A percentile compares a stretch with the other conserved stretches of the same genome.
Conservation (phyloP, 1,140 invertebrate species). For the Aricia agestis region DNA sequence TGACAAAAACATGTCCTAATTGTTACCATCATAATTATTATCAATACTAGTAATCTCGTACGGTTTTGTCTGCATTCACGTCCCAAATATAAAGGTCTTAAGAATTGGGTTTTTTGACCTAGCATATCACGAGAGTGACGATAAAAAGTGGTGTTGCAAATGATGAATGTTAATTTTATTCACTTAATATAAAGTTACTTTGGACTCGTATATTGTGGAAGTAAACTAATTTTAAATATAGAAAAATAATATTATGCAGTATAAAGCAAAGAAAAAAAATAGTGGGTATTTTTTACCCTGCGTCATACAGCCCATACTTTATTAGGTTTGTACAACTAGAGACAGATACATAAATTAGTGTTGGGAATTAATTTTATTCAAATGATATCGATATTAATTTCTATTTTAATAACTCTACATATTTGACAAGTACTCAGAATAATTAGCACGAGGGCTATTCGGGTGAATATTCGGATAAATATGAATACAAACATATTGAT, state of each 20-base stretch:
- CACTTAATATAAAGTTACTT: too few species aligned
- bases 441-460: too few species aligned
- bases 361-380: neutral
- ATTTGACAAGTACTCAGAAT: neutral
- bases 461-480: too few species aligned
- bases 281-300: too few species aligned
- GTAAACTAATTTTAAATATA: too few species aligned
- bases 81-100: neutral
- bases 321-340: neutral
- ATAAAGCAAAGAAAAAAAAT: too few species aligned
- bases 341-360: neutral
- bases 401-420: neutral
- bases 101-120: too few species aligned
- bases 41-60: constrained; percentile 34
- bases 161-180: too few species aligned
- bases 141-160: too few species aligned
- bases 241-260: neutral
- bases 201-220: too few species aligned
- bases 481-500: too few species aligned
- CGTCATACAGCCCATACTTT: neutral
- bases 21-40: constrained; percentile 41
- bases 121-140: too few species aligned
- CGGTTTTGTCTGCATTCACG: constrained; percentile 19
- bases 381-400: neutral
- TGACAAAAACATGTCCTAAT: constrained; percentile 42